A percentile compares a stretch with the other conserved stretches of the same genome.
Evolutionary conservation across 1,140 invertebrate species (phyloP).

Genomic region (Saccostrea echinata): DNA sequence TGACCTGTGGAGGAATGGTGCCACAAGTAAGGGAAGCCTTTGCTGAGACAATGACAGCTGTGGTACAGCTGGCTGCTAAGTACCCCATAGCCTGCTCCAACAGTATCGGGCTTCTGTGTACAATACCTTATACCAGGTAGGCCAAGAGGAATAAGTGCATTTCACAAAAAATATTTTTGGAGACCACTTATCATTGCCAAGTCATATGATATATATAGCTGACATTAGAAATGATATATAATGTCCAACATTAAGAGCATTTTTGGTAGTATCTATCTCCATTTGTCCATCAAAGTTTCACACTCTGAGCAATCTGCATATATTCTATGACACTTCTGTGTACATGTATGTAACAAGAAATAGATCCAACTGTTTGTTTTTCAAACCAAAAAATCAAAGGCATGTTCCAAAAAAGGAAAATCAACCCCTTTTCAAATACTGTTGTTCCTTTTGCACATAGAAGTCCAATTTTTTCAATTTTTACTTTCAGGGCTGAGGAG

Average conservation of each 20-base stretch:
- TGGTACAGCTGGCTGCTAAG: constrained; percentile 76
- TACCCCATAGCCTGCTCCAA: constrained; percentile 78
- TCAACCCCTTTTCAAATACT: neutral
- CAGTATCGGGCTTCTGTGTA: constrained; percentile 79
- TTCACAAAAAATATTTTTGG: no score
- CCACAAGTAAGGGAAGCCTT: constrained; percentile 77
- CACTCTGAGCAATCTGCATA: no score
- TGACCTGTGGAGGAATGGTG: constrained; percentile 78
- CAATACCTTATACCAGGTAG: constrained; percentile 79
- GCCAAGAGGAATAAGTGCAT: neutral
- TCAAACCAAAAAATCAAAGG: no score
- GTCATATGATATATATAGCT: no score
- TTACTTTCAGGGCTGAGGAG: constrained; percentile 76
- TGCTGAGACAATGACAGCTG: constrained; percentile 77
- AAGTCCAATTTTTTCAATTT: neutral
- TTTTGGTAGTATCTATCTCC: no score
- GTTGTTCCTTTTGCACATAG: neutral
- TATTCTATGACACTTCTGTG: no score
- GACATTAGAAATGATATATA: no score
- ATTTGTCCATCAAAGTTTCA: no score
- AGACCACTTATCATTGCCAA: no score
- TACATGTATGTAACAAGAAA: no score
- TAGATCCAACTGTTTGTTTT: no score
- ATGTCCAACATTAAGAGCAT: no score
- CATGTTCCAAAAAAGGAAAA: neutral